phyloP scores from a whole-genome alignment of 2,113 vertebrate species.

The Trinectes maculatus region DNA sequence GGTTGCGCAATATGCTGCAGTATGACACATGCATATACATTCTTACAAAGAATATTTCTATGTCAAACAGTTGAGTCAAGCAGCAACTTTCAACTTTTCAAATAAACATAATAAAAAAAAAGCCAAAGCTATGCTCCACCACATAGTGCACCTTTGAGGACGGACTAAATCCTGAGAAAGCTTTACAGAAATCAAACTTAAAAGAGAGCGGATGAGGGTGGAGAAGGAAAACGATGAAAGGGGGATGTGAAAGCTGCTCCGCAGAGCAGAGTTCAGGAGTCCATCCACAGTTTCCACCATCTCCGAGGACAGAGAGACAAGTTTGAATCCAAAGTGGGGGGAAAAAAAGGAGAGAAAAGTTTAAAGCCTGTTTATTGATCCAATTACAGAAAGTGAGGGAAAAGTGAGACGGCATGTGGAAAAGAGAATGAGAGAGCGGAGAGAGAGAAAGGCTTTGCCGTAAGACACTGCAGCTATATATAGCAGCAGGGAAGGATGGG shows the following conservation, averaged over 20 bases:
- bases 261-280: conserved; percentile 62
- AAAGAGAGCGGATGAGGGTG: conserved; percentile 61
- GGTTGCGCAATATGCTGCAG: background rate
- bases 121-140: conserved; percentile 2
- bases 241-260: conserved; percentile 45
- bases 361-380: conserved; percentile 73
- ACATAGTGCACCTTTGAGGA: conserved; percentile 42
- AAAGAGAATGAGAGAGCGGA: conserved; percentile 33
- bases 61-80: conserved; percentile 23
- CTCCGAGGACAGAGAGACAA: conserved; percentile 35
- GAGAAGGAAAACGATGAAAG: conserved; percentile 42
- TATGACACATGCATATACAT: background rate
- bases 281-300: conserved; percentile 36
- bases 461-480: conserved; percentile 60
- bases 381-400: conserved; percentile 44
- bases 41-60: conserved; percentile 1
- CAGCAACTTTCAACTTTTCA: conserved; percentile 26
- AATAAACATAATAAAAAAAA: conserved; percentile 27
- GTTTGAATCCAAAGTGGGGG: conserved; percentile 44
- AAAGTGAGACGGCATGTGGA: conserved; percentile 29
- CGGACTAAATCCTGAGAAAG: conserved; percentile 51
- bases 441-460: conserved; percentile 37
- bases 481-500: conserved; percentile 58
- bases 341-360: conserved; percentile 25
- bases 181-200: conserved; percentile 64